Percentiles rank a stretch among this genome's conserved stretches.
phyloP scores from a whole-genome alignment of 2,113 vertebrate genomes.

The Pogonocichla stellata region DNA sequence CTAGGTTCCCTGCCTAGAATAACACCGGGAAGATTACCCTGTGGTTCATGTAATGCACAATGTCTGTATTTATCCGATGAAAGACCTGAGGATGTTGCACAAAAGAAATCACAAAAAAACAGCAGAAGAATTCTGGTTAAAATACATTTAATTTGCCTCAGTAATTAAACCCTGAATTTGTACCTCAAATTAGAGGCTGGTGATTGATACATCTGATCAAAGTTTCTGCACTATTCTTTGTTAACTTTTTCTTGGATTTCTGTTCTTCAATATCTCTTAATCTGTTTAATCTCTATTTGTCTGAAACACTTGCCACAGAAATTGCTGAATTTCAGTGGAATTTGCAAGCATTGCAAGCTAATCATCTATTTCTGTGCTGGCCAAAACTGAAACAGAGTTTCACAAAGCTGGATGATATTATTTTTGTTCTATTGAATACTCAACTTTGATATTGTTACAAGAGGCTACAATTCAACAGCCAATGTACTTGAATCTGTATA shows the following conservation, averaged over 20 bases:
- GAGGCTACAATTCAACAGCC: not conserved
- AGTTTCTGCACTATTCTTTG: not conserved
- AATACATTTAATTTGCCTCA: not conserved
- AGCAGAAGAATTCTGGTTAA: not conserved
- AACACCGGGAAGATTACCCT: not conserved
- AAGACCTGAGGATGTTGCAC: not conserved
- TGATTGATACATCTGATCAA: not conserved
- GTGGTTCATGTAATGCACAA: not conserved
- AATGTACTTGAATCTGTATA: not conserved
- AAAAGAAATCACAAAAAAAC: not conserved
- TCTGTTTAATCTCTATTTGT: not conserved
- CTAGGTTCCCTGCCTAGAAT: not conserved
- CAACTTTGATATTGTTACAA: not conserved
- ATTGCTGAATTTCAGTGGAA: not conserved
- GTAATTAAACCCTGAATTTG: not conserved
- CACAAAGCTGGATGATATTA: not conserved
- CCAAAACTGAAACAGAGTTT: not conserved
- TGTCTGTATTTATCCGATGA: not conserved
- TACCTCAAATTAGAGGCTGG: not conserved
- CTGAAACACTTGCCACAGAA: not conserved
- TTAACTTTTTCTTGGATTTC: not conserved
- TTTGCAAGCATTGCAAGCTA: not conserved
- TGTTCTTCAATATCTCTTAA: not conserved
- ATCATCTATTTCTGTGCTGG: not conserved
- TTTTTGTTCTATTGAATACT: not conserved